Evolutionary conservation across 2,888 invertebrate species (phyloP), one percentile per base, ranked within the genome.

Genomic region (Hemaris fuciformis): DNA sequence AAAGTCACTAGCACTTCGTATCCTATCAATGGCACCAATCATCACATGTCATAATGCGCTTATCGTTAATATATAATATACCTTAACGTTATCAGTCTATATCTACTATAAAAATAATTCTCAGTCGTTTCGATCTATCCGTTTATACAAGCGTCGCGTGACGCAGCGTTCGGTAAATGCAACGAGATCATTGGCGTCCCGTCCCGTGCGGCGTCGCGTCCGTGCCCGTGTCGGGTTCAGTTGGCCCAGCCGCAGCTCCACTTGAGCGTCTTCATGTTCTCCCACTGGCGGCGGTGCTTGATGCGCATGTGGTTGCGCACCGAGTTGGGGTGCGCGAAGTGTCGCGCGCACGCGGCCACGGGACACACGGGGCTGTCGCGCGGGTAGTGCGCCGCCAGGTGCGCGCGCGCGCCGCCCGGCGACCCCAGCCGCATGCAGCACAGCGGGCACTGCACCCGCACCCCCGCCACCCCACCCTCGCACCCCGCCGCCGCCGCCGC

Each of bases 261-360:
- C 80, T 95, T 95, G 69, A 96, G 93, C 62, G 96, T 95, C 91
- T 97, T 97, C 95, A 97, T 97, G 84, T 94, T 94, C 80, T 96
- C 95, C 97, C 97, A 97, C 81, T 96, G 96, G 71, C 94, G 91
- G 57, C 95, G 94, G 88, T 97, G 97, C 87, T 97, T 97, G 79
- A 96, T 94, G 74, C 97, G 93, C 97, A 97, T 97, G 89, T 97
- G 97, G 92, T 97, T 97, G 76, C 97, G 94, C 72, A 97, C 97
- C 63, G 97, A 97, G 91, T 97, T 97, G 66, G 97, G 97, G 88
- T 97, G 97, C 66, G 96, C 94, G 87, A 97, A 97, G 72, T 93
- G 93, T 68, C 96, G 94, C 61, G 95, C 95, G 87, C 97, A 97
- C 69, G 94, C 93, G 63, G 94, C 89, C 61, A 97, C 97, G 43